Conservation (phyloP, 1,140 invertebrate genomes). For the Cyclargus thomasi region DNA sequence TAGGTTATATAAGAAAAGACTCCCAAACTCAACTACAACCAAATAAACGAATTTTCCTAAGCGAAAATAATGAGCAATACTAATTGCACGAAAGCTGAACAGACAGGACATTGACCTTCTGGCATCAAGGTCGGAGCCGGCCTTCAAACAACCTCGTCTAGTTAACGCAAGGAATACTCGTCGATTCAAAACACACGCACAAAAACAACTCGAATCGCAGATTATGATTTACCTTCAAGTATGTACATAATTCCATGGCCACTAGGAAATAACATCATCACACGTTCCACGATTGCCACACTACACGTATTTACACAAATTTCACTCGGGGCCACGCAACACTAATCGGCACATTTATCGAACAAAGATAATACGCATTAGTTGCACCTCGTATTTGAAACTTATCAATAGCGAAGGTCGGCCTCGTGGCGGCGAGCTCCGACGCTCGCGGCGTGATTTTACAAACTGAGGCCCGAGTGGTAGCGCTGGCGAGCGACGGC, state of each 20-base stretch:
- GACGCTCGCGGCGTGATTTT: constrained; percentile 47
- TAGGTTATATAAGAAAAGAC: neutral
- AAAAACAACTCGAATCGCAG: constrained; percentile 45
- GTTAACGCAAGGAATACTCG: constrained; percentile 45
- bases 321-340: constrained; percentile 32
- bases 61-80: constrained; percentile 21
- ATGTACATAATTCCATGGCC: constrained; percentile 61
- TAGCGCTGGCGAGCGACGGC: neutral
- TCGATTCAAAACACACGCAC: constrained; percentile 40
- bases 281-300: constrained; percentile 5
- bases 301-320: constrained; percentile 12
- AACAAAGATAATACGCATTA: constrained; percentile 56
- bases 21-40: neutral
- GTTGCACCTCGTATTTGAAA: constrained; percentile 39
- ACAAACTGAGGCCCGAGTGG: constrained; percentile 43
- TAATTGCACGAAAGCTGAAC: constrained; percentile 54
- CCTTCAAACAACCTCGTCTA: constrained; percentile 70
- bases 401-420: constrained; percentile 34
- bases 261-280: constrained; percentile 39
- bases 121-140: constrained; percentile 66
- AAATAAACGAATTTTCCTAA: neutral
- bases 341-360: constrained; percentile 65
- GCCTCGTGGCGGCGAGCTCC: constrained; percentile 63
- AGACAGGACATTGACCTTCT: constrained; percentile 65
- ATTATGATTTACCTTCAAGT: constrained; percentile 59